These are phyloP conservation scores for Caenorhabditis uteleia DNA, from an alignment of 2,888 invertebrate genomes.

Conservation along the genomic window DNA sequence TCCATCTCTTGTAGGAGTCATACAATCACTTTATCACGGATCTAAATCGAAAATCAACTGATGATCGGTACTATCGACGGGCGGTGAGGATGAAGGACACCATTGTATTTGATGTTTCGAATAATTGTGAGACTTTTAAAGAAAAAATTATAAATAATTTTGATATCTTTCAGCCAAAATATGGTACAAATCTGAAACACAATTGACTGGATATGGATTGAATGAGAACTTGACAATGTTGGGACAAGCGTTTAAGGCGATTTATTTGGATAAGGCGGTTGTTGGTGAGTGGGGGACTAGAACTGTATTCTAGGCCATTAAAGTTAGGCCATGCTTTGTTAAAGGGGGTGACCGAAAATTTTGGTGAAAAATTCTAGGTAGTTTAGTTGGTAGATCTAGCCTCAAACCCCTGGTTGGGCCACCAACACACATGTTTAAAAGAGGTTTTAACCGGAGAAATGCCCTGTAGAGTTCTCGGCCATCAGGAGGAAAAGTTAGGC, in stretches of 20 bases:
- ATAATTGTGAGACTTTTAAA: slow-evolving; percentile 45
- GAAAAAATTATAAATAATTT: neutral
- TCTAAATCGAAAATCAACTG: slow-evolving; percentile 59
- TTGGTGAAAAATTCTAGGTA: too few species aligned
- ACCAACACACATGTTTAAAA: too few species aligned
- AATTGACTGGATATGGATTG: slow-evolving; percentile 57
- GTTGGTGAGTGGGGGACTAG: slow-evolving; percentile 42
- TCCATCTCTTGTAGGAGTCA: slow-evolving; percentile 15
- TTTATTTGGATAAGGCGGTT: slow-evolving; percentile 63
- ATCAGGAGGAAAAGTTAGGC: too few species aligned
- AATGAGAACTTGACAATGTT: slow-evolving; percentile 65
- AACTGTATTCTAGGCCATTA: neutral
- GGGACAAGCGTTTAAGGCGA: slow-evolving; percentile 60
- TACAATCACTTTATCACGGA: slow-evolving; percentile 68
- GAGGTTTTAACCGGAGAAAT: too few species aligned
- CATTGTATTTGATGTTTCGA: slow-evolving; percentile 64
- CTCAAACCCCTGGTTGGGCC: too few species aligned
- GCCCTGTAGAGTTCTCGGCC: too few species aligned
- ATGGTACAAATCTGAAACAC: slow-evolving; percentile 56
- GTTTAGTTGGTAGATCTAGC: too few species aligned
- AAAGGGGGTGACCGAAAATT: too few species aligned
- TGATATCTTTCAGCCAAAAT: slow-evolving; percentile 57
- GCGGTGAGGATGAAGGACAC: slow-evolving; percentile 64
- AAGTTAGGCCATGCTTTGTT: neutral
- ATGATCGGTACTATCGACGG: slow-evolving; percentile 66